phyloP scores from a whole-genome alignment of 30 jellyfish, hydroid and myxozoan species.

The Turritopsis dohrnii region DNA sequence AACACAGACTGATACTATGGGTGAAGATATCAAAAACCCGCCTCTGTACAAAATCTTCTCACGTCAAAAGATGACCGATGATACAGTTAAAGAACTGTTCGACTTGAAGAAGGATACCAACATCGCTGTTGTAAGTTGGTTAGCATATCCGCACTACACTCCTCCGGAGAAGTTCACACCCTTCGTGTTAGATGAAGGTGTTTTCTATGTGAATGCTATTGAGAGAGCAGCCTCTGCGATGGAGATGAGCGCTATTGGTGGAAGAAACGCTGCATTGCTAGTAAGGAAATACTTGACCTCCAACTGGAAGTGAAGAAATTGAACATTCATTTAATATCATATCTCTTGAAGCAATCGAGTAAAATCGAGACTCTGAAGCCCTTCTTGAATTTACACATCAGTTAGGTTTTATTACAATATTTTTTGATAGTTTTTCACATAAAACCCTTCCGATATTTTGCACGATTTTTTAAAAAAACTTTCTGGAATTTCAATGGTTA shows the following conservation, averaged over 20 bases:
- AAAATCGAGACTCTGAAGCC: too few relatives aligned
- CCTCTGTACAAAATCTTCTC: slow-evolving; percentile 66
- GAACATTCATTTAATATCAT: too few relatives aligned
- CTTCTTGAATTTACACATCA: too few relatives aligned
- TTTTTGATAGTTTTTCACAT: too few relatives aligned
- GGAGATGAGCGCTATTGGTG: slow-evolving; percentile 92
- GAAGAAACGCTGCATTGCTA: slow-evolving; percentile 80
- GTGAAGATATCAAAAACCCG: slow-evolving; percentile 20
- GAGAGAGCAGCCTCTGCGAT: slow-evolving; percentile 90
- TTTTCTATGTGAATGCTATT: slow-evolving; percentile 83
- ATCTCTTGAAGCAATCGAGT: too few relatives aligned
- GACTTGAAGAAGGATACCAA: slow-evolving; percentile 1
- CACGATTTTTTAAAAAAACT: too few relatives aligned
- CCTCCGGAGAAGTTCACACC: slow-evolving; percentile 75
- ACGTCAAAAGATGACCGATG: slow-evolving; percentile 45
- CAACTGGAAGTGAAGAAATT: background rate
- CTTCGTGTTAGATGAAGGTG: slow-evolving; percentile 68
- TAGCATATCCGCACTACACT: slow-evolving; percentile 72
- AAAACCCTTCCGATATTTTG: too few relatives aligned
- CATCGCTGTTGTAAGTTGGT: slow-evolving; percentile 47
- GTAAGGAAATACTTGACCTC: slow-evolving; percentile 37
- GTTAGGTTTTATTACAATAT: too few relatives aligned
- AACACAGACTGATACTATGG: slow-evolving; percentile 36
- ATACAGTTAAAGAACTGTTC: slow-evolving; percentile 31
- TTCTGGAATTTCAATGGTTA: too few relatives aligned